Percentiles rank a stretch among this genome's conserved stretches.
Evolutionary conservation across 2,797 vertebrate genomes (phyloP).

Genomic region (Cryptoblepharus egeriae): DNA sequence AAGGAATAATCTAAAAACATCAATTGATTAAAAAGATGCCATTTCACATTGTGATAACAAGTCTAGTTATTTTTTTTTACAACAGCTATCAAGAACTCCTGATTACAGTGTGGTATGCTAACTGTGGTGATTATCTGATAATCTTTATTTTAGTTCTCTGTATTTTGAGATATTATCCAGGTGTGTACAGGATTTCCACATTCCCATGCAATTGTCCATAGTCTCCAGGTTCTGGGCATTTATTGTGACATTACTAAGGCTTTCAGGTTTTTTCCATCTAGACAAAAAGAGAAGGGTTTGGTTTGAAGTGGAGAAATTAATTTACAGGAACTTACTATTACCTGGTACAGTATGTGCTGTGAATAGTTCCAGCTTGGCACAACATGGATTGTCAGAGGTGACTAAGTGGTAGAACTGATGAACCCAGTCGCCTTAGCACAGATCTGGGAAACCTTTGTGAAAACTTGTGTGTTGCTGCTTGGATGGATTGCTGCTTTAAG

Average conservation of each 20-base stretch:
- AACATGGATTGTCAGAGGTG: slow-evolving; percentile 64
- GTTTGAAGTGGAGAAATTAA: slow-evolving; percentile 51
- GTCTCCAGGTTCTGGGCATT: background rate
- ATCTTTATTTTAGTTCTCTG: background rate
- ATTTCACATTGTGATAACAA: background rate
- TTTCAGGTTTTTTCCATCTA: slow-evolving; percentile 35
- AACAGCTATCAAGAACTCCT: background rate
- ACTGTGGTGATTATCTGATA: background rate
- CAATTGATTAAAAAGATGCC: background rate
- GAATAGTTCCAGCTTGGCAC: slow-evolving; percentile 67
- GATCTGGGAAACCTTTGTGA: slow-evolving; percentile 64
- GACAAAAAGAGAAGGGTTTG: slow-evolving; percentile 58
- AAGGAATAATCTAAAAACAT: background rate
- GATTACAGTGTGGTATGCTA: background rate
- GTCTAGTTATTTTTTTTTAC: background rate
- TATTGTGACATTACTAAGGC: slow-evolving; percentile 40
- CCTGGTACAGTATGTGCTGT: slow-evolving; percentile 70
- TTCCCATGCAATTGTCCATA: background rate
- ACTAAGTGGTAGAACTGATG: slow-evolving; percentile 67
- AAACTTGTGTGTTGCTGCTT: slow-evolving; percentile 40
- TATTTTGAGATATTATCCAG: background rate
- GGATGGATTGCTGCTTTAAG: slow-evolving; percentile 28
- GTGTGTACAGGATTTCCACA: background rate
- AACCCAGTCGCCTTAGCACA: slow-evolving; percentile 50
- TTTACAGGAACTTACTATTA: slow-evolving; percentile 64